Percentiles rank a stretch among this genome's conserved stretches.
Evolutionary conservation across 2,113 vertebrate genomes (phyloP).

Genomic region (Gallinago paraguaiae): DNA sequence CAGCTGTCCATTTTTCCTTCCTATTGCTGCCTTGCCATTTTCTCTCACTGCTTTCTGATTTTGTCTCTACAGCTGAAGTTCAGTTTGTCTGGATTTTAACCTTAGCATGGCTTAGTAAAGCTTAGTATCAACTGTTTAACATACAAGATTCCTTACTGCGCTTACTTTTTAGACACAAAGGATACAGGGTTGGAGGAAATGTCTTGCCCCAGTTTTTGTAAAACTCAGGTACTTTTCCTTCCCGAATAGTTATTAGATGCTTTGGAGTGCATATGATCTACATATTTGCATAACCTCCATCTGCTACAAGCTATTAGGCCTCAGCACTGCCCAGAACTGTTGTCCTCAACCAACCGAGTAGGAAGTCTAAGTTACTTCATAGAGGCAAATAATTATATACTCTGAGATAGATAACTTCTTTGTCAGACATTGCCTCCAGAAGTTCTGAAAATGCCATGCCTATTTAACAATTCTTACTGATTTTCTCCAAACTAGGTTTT

Average conservation of each 20-base stretch:
- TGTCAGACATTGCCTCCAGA: not conserved
- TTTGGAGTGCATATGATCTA: not conserved
- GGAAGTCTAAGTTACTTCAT: not conserved
- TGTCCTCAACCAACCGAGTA: not conserved
- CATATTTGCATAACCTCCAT: not conserved
- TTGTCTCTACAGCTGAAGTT: not conserved
- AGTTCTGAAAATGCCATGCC: not conserved
- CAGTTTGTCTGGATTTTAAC: not conserved
- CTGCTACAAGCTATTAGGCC: not conserved
- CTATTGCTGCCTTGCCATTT: not conserved
- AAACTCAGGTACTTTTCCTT: not conserved
- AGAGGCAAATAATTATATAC: not conserved
- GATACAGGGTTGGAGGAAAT: not conserved
- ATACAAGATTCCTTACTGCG: not conserved
- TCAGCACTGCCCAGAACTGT: not conserved
- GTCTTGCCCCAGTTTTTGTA: not conserved
- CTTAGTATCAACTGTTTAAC: not conserved
- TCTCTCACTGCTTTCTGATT: not conserved
- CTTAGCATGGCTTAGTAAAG: not conserved
- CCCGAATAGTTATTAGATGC: not conserved
- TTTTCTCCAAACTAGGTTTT: not conserved
- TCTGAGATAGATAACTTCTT: not conserved
- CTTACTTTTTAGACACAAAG: not conserved
- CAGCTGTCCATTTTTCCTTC: not conserved
- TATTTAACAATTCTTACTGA: not conserved